Base-by-base conservation (phyloP, 1,140 invertebrate genomes). In the Neodiprion pinetum region DNA sequence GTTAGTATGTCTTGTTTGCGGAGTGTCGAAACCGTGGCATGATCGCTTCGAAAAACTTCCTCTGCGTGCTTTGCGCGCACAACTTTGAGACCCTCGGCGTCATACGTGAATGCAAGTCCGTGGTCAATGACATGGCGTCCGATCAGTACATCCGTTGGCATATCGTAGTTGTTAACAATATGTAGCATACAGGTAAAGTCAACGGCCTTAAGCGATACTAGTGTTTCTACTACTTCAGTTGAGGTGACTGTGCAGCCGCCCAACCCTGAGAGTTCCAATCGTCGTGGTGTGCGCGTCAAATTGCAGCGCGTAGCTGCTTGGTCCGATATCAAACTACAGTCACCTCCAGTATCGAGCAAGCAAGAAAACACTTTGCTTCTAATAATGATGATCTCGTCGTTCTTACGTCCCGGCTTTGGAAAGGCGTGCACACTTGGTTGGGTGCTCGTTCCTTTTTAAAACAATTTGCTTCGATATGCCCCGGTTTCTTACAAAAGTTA, bases 331-430 rank as follows among this genome's bases (percentile, higher is more conserved):
- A 61, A 61, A 61, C 53, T 61, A 61, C 53, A 61, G 7, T 61
- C 53, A 61, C 53, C 53, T 8, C 53, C 53, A n/a, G 53, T 61
- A 61, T 61, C 53, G n/a, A 61, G 53, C 53, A 61, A 61, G 53
- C 53, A 61, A n/a, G 53, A 61, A 61, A 61, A 61, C 4, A 61
- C n/a, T 8, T 61, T n/a, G 53, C 7, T 61, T 61, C 7, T 61
- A 61, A 61, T 61, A n/a, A 61, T 61, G 53, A 61, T n/a, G 7
- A 61, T 61, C 11, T 61, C 53, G 53, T 61, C 53, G 53, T 61
- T n/a, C n/a, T 61, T 61, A 61, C 53, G 53, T 12, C 53, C 53
- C 53, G 7, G n/a, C 7, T 61, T 61, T 12, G 53, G 8, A 61
- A 61, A 61, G 1, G 53, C 53, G n/a, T 61, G 53, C 3, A 61